phyloP scores from a whole-genome alignment of 2,113 vertebrate genomes.

The Planiliza haematocheilus region DNA sequence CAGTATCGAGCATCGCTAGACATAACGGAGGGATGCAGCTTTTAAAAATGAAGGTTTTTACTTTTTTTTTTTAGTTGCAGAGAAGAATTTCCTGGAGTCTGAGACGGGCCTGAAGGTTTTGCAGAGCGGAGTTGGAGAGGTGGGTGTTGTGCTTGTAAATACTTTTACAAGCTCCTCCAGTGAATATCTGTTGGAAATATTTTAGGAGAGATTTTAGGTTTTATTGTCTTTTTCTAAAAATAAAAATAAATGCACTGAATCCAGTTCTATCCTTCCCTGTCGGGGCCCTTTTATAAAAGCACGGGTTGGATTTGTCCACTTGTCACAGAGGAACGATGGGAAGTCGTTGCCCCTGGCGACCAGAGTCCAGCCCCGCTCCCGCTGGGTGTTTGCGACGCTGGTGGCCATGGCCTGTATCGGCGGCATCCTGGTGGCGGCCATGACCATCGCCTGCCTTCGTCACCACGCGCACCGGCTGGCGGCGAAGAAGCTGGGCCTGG shows the following conservation, averaged over 20 bases:
- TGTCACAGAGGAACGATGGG: slow-evolving; percentile 79
- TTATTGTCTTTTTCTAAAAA: too few species aligned
- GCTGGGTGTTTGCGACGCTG: slow-evolving; percentile 89
- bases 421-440: slow-evolving; percentile 86
- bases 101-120: slow-evolving; percentile 90
- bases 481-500: slow-evolving; percentile 91
- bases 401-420: slow-evolving; percentile 89
- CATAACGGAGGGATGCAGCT: too few species aligned
- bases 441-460: slow-evolving; percentile 88
- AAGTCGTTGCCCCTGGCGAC: slow-evolving; percentile 80
- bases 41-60: too few species aligned
- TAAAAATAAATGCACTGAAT: too few species aligned
- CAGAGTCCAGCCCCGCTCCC: slow-evolving; percentile 78
- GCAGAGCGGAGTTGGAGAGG: slow-evolving; percentile 92
- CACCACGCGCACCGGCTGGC: slow-evolving; percentile 90
- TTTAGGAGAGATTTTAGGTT: too few species aligned
- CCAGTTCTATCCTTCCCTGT: too few species aligned
- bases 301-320: background rate
- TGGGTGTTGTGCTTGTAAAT: too few species aligned
- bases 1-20: too few species aligned
- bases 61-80: slow-evolving; percentile 76
- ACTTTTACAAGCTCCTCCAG: too few species aligned
- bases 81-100: slow-evolving; percentile 88
- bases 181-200: too few species aligned
- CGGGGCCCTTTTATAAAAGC: too few species aligned